A percentile compares a stretch with the other conserved stretches of the same genome.
Conservation (phyloP, 1,140 invertebrate species). For the Muscidifurax raptorellus region DNA sequence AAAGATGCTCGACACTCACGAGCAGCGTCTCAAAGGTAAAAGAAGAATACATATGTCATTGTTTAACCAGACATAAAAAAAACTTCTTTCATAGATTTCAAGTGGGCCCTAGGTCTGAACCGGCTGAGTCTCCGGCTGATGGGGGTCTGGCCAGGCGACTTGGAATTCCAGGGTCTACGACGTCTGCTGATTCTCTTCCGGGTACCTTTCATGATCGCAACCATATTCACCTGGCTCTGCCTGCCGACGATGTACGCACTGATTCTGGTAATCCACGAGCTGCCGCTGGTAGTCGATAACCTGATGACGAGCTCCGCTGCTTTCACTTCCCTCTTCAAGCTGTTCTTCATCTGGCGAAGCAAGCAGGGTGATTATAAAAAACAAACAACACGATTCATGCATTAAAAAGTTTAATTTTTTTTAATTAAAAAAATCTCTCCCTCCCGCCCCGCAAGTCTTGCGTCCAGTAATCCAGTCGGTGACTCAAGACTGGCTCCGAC, state of each 20-base stretch:
- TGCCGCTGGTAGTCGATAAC: constrained; percentile 19
- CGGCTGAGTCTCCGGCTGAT: neutral
- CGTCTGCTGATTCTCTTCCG: neutral
- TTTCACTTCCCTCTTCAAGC: neutral
- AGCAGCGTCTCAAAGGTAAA: too few species aligned
- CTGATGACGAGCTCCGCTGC: neutral
- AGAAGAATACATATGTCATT: too few species aligned
- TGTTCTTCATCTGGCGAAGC: constrained; percentile 18
- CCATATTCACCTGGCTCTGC: neutral
- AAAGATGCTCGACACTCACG: too few species aligned
- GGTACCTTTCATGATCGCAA: constrained; percentile 3
- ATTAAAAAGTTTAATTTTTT: too few species aligned
- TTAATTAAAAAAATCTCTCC: too few species aligned
- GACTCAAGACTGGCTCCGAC: too few species aligned
- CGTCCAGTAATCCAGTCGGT: too few species aligned
- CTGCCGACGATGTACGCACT: constrained; percentile 19
- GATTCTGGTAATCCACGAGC: neutral
- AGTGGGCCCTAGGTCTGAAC: constrained; percentile 23
- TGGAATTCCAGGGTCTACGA: neutral
- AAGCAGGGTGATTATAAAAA: constrained; percentile 29
- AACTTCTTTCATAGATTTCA: neutral
- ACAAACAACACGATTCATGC: too few species aligned
- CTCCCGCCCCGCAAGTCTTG: too few species aligned
- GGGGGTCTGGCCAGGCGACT: constrained; percentile 1
- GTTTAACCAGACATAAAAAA: too few species aligned